phyloP scores from a whole-genome alignment of 2,888 invertebrate species.

The Adela reaumurella region DNA sequence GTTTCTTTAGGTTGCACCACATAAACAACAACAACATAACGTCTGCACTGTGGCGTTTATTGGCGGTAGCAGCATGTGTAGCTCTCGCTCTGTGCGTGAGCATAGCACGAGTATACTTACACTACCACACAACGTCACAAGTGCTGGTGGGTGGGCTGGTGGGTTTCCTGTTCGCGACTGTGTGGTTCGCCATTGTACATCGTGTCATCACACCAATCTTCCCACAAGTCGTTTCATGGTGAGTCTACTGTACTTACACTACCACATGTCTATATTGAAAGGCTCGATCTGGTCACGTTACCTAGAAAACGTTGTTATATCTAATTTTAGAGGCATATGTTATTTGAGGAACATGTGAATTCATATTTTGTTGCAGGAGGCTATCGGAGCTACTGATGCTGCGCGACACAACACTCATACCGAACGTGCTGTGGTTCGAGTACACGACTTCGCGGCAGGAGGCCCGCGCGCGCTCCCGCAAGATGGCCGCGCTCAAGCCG shows the following conservation, averaged over 20 bases:
- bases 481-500: slow-evolving; percentile 73
- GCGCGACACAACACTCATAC: slow-evolving; percentile 85
- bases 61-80: slow-evolving; percentile 61
- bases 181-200: slow-evolving; percentile 82
- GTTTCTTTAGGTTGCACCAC: slow-evolving; percentile 70
- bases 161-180: slow-evolving; percentile 68
- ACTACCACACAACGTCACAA: slow-evolving; percentile 81
- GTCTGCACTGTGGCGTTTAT: slow-evolving; percentile 69
- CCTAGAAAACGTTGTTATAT: too few relatives aligned
- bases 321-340: too few relatives aligned
- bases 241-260: slow-evolving; percentile 34
- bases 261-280: too few relatives aligned
- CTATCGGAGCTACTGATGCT: slow-evolving; percentile 81
- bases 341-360: too few relatives aligned
- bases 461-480: slow-evolving; percentile 73
- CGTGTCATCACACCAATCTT: slow-evolving; percentile 79
- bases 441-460: slow-evolving; percentile 85
- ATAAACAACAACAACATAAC: slow-evolving; percentile 76
- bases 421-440: slow-evolving; percentile 91
- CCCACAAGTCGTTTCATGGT: slow-evolving; percentile 83
- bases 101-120: slow-evolving; percentile 75
- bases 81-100: slow-evolving; percentile 59
- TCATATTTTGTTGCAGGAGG: slow-evolving; percentile 54
- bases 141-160: slow-evolving; percentile 75
- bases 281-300: too few relatives aligned